Percentiles rank a stretch among this genome's conserved stretches.
Conservation (phyloP, 2,113 vertebrate genomes). For the Shinisaurus crocodilurus region DNA sequence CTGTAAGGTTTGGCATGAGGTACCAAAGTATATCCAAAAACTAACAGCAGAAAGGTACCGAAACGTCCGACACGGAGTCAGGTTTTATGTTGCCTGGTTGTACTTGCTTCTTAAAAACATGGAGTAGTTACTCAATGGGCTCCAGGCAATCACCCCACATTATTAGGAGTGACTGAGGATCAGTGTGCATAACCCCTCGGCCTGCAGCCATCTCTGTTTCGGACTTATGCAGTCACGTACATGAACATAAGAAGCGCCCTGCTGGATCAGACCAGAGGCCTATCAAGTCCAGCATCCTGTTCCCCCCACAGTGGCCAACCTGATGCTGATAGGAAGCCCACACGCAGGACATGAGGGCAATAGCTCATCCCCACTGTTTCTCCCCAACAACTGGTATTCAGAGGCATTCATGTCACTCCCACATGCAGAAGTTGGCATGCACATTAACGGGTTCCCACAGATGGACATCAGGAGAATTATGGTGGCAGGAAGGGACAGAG, state of each 20-base stretch:
- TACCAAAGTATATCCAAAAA: not conserved
- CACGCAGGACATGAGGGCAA: not conserved
- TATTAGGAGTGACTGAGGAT: not conserved
- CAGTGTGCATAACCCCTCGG: not conserved
- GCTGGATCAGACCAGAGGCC: not conserved
- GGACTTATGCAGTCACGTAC: not conserved
- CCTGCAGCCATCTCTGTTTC: not conserved
- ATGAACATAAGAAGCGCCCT: no score
- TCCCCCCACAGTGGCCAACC: not conserved
- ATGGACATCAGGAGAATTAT: not conserved
- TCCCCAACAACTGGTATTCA: not conserved
- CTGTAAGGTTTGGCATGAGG: not conserved
- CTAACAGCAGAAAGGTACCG: not conserved
- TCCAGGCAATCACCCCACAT: not conserved
- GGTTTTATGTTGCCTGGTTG: not conserved
- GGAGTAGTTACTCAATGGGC: not conserved
- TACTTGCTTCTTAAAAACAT: not conserved
- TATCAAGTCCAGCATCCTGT: not conserved
- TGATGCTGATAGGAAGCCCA: not conserved
- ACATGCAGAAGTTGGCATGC: not conserved
- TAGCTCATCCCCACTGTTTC: no score
- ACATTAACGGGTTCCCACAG: not conserved
- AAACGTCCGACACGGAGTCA: no score
- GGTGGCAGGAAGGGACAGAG: not conserved
- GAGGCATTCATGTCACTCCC: not conserved